phyloP scores from a whole-genome alignment of 2,888 invertebrate genomes.

The Caenorhabditis auriculariae region DNA sequence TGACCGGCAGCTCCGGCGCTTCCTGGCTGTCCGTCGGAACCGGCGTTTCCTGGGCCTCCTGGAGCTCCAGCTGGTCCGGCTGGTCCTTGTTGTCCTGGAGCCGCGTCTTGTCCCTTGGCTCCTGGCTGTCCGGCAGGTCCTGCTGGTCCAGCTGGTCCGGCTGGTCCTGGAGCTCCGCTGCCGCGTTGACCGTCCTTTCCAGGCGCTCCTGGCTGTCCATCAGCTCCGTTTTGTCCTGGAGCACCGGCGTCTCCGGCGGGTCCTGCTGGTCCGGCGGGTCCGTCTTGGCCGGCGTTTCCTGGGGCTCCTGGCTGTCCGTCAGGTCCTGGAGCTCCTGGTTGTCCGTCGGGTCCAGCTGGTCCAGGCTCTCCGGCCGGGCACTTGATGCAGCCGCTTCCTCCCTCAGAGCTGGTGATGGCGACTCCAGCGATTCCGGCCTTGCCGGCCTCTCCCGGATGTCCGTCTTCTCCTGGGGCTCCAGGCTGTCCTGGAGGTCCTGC shows the following conservation, averaged over 20 bases:
- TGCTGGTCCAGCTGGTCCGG: conserved; percentile 39
- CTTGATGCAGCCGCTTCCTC: conserved; percentile 29
- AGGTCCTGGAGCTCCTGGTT: conserved; percentile 39
- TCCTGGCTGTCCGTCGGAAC: conserved; percentile 34
- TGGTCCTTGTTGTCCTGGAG: conserved; percentile 30
- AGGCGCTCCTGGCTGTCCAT: conserved; percentile 71
- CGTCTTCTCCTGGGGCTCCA: conserved; percentile 39
- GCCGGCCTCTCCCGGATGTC: conserved; percentile 38
- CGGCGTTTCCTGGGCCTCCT: conserved; percentile 32
- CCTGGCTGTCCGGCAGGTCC: conserved; percentile 41
- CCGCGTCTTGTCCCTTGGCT: conserved; percentile 28
- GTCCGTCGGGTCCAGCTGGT: conserved; percentile 43
- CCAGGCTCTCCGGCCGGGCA: conserved; percentile 42
- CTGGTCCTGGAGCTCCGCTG: conserved; percentile 31
- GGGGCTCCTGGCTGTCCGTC: conserved; percentile 47
- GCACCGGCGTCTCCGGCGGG: conserved; percentile 42
- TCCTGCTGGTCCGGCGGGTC: conserved; percentile 46
- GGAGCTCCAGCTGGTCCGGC: conserved; percentile 31
- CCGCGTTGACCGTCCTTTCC: conserved; percentile 40
- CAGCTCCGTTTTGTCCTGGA: conserved; percentile 31
- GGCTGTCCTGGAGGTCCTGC: conserved; percentile 45
- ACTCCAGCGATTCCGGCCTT: conserved; percentile 30
- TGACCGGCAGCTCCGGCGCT: conserved; percentile 29
- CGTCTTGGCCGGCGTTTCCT: conserved; percentile 39
- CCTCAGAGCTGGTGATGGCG: conserved; percentile 16